Conservation (phyloP, 2,888 invertebrate species). For the Dicyrtoma fusca region DNA sequence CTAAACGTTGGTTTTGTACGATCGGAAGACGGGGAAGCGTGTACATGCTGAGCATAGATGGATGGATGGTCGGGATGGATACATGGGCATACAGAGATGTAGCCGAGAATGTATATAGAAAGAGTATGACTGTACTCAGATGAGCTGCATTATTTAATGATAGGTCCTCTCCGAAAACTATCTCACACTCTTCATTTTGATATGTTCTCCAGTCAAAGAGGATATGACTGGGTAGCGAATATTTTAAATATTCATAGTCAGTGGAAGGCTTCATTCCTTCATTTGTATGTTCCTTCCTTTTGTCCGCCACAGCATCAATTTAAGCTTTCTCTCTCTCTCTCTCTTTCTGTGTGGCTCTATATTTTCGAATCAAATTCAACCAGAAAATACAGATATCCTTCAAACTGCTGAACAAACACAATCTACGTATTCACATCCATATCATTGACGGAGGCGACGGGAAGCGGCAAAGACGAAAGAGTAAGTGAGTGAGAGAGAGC, state of each 20-base stretch:
- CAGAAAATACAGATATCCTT: no score
- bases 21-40: constrained; percentile 24
- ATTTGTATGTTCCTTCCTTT: not conserved
- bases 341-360: constrained; percentile 29
- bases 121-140: constrained; percentile 26
- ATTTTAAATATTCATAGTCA: constrained; percentile 53
- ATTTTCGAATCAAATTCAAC: constrained; percentile 15
- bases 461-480: no score
- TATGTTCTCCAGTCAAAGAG: constrained; percentile 49
- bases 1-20: constrained; percentile 8
- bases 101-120: not conserved
- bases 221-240: constrained; percentile 45
- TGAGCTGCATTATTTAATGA: constrained; percentile 37
- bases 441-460: no score
- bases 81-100: not conserved
- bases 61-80: constrained; percentile 39
- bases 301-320: not conserved
- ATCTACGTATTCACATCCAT: no score
- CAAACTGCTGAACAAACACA: no score
- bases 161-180: constrained; percentile 38
- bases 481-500: no score
- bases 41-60: constrained; percentile 36
- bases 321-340: constrained; percentile 31
- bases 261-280: constrained; percentile 4
- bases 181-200: constrained; percentile 45